A percentile compares a stretch with the other conserved stretches of the same genome.
phyloP scores from a whole-genome alignment of 2,888 invertebrate species.

The Cactoblastis cactorum region DNA sequence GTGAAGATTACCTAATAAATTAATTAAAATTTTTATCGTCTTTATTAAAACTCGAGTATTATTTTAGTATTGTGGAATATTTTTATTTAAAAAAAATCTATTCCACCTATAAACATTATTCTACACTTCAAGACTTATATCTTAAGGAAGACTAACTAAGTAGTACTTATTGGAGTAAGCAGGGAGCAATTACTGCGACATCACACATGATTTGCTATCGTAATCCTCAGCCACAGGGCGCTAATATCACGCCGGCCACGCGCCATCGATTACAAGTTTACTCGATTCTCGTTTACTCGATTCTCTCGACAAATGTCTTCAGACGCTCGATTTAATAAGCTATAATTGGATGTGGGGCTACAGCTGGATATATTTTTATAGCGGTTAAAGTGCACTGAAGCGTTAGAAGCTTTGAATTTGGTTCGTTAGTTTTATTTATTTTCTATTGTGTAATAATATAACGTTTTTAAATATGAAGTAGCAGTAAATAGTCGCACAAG shows the following conservation, averaged over 20 bases:
- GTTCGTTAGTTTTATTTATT: constrained; percentile 4
- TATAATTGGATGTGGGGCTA: constrained; percentile 14
- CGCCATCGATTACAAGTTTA: constrained; percentile 33
- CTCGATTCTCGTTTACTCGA: constrained; percentile 26
- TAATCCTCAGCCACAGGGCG: constrained; percentile 27
- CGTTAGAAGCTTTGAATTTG: neutral
- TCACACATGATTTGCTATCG: constrained; percentile 40
- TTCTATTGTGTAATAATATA: neutral
- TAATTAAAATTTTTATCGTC: too few species aligned
- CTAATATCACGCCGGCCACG: constrained; percentile 27
- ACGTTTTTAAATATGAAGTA: neutral
- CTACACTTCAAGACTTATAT: neutral
- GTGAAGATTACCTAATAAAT: too few species aligned
- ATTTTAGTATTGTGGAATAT: too few species aligned
- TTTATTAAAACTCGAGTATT: too few species aligned
- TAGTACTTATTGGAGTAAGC: constrained; percentile 11
- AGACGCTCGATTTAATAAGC: constrained; percentile 16
- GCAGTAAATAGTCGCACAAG: too few species aligned
- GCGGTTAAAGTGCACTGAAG: constrained; percentile 14
- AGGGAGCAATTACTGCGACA: constrained; percentile 25
- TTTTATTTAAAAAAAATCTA: too few species aligned
- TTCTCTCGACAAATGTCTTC: constrained; percentile 29
- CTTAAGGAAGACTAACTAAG: constrained; percentile 1
- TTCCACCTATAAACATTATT: too few species aligned
- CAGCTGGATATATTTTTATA: constrained; percentile 9